A percentile compares a stretch with the other conserved stretches of the same genome.
These are phyloP conservation scores for Rotaria macrura DNA, from an alignment of 2,888 invertebrate genomes.

Conservation along the genomic window DNA sequence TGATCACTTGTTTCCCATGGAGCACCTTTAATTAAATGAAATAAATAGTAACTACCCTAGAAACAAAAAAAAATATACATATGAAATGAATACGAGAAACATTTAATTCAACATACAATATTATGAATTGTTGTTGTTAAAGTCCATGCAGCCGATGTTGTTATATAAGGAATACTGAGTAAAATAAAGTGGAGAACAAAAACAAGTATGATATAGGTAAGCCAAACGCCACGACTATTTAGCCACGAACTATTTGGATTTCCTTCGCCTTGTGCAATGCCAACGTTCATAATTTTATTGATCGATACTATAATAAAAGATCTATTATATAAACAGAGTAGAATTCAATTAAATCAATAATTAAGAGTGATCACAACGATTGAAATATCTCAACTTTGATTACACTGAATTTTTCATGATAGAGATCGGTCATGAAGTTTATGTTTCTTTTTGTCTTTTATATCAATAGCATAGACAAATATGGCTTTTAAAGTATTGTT, in stretches of 20 bases:
- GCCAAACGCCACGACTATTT: slow-evolving; percentile 57
- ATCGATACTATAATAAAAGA: not conserved
- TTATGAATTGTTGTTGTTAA: slow-evolving; percentile 61
- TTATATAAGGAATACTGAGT: slow-evolving; percentile 55
- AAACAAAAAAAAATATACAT: not conserved
- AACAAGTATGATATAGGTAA: slow-evolving; percentile 58
- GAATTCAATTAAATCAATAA: too few species aligned
- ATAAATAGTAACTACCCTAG: slow-evolving; percentile 26
- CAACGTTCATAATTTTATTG: slow-evolving; percentile 27
- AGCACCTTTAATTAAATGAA: slow-evolving; percentile 60
- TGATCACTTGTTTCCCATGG: slow-evolving; percentile 62
- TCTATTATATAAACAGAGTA: too few species aligned
- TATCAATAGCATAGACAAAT: too few species aligned
- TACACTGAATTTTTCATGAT: too few species aligned
- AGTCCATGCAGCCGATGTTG: slow-evolving; percentile 60
- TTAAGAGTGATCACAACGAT: too few species aligned
- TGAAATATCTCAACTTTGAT: too few species aligned
- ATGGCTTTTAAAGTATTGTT: too few species aligned
- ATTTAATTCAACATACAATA: slow-evolving; percentile 47
- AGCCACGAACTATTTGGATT: slow-evolving; percentile 62
- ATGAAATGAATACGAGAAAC: not conserved
- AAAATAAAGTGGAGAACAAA: slow-evolving; percentile 57
- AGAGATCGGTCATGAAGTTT: too few species aligned
- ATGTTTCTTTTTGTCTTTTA: too few species aligned
- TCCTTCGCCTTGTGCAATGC: slow-evolving; percentile 32